A percentile compares a stretch with the other conserved stretches of the same genome.
phyloP scores from a whole-genome alignment of 2,888 invertebrate genomes.

The Pollenia griseotomentosa region DNA sequence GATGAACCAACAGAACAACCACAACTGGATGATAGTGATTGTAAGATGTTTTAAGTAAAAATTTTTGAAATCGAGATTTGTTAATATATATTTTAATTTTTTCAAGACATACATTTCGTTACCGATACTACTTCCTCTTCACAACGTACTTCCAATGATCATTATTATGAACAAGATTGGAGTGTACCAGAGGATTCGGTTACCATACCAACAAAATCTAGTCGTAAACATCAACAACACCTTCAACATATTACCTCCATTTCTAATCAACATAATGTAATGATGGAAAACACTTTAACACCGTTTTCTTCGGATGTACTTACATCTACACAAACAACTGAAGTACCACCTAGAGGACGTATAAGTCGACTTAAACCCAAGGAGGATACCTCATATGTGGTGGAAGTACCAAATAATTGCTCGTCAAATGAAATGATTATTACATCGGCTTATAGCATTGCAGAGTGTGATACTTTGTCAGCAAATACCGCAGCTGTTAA shows the following conservation, averaged over 20 bases:
- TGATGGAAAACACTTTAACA: constrained; percentile 55
- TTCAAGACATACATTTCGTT: constrained; percentile 66
- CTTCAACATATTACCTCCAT: constrained; percentile 53
- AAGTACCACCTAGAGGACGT: constrained; percentile 76
- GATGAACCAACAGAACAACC: constrained; percentile 89
- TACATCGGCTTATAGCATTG: constrained; percentile 66
- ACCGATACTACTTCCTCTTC: constrained; percentile 59
- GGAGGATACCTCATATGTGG: constrained; percentile 80
- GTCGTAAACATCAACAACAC: constrained; percentile 72
- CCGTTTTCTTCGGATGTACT: constrained; percentile 8
- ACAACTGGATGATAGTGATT: constrained; percentile 79
- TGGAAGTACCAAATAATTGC: constrained; percentile 74
- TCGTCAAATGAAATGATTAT: constrained; percentile 46
- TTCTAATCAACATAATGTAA: constrained; percentile 30
- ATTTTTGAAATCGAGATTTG: background rate
- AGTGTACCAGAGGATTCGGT: constrained; percentile 71
- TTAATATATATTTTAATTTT: background rate
- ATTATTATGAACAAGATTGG: constrained; percentile 83
- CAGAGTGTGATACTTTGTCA: constrained; percentile 59
- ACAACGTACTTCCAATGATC: constrained; percentile 78
- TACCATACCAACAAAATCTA: constrained; percentile 74
- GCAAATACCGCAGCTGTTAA: constrained; percentile 69
- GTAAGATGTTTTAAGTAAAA: constrained; percentile 69
- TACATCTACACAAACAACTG: constrained; percentile 43
- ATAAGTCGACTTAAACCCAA: constrained; percentile 81